A percentile compares a stretch with the other conserved stretches of the same genome.
These are phyloP conservation scores for Lipophrys pholis DNA, from an alignment of 2,113 vertebrate species.

Conservation along the genomic window DNA sequence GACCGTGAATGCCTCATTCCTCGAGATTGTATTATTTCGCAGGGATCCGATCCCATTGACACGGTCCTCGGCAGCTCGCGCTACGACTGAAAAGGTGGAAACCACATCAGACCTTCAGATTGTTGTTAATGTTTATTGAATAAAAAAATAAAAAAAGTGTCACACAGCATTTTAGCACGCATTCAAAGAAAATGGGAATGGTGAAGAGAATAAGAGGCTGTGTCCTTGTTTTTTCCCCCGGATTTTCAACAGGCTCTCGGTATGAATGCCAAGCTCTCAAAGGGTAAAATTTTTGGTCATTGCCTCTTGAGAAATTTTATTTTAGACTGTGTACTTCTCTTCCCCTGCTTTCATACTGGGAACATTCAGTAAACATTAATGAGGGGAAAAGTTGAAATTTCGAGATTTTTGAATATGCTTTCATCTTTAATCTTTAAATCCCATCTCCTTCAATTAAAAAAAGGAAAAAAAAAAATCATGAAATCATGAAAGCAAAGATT, in stretches of 20 bases:
- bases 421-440: conserved; percentile 52
- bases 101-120: conserved; percentile 49
- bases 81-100: conserved; percentile 42
- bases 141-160: conserved; percentile 31
- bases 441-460: conserved; percentile 42
- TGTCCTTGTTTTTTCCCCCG: conserved; percentile 8
- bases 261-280: conserved; percentile 5
- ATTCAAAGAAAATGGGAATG: conserved; percentile 32
- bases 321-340: neutral
- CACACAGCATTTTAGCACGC: conserved; percentile 14
- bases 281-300: conserved; percentile 12
- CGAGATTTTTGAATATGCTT: conserved; percentile 39
- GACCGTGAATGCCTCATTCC: conserved; percentile 46
- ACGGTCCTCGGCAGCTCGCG: conserved; percentile 38
- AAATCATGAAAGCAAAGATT: conserved; percentile 21
- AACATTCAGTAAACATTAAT: conserved; percentile 22
- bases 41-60: conserved; percentile 48
- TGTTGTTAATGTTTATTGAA: conserved; percentile 41
- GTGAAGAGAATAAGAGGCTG: conserved; percentile 20
- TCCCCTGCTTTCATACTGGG: neutral
- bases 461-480: conserved; percentile 5
- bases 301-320: neutral
- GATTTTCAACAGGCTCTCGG: neutral
- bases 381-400: conserved; percentile 13
- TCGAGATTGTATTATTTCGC: conserved; percentile 61